These are phyloP conservation scores for Penelope pileata DNA, from an alignment of 2,113 vertebrate genomes.

Conservation along the genomic window DNA sequence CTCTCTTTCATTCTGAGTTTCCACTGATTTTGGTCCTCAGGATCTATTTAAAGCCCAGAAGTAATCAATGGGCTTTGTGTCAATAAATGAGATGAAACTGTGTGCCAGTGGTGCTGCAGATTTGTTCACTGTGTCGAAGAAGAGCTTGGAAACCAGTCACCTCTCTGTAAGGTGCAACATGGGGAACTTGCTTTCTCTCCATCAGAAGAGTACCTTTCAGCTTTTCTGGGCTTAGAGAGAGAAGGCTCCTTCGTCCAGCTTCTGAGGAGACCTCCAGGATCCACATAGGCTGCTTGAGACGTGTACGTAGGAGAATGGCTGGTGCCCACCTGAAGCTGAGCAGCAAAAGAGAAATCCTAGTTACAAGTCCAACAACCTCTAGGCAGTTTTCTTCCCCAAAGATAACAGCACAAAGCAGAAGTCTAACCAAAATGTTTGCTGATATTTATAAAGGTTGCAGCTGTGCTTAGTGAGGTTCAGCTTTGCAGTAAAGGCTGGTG, in stretches of 20 bases:
- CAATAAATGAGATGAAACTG: not conserved
- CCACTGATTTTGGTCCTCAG: not conserved
- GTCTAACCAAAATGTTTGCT: not conserved
- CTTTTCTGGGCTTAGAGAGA: not conserved
- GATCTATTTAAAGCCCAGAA: not conserved
- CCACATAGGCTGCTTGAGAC: not conserved
- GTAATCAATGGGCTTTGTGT: not conserved
- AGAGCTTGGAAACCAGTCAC: not conserved
- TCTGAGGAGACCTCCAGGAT: not conserved
- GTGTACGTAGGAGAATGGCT: not conserved
- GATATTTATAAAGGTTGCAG: not conserved
- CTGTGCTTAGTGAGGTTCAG: not conserved
- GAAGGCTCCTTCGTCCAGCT: not conserved
- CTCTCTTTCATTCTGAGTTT: not conserved
- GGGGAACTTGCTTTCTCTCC: not conserved
- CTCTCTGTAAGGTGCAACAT: not conserved
- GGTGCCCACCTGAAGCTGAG: too few relatives aligned
- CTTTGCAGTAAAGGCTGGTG: not conserved
- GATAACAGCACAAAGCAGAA: not conserved
- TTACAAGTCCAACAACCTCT: not conserved
- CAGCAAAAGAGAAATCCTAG: not conserved
- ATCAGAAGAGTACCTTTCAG: not conserved
- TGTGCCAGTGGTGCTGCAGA: not conserved
- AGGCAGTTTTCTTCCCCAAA: not conserved
- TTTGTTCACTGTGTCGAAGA: not conserved